Evolutionary conservation across 2,888 invertebrate species (phyloP), one percentile per base, ranked within the genome.

Genomic region (Prosapia bicincta): DNA sequence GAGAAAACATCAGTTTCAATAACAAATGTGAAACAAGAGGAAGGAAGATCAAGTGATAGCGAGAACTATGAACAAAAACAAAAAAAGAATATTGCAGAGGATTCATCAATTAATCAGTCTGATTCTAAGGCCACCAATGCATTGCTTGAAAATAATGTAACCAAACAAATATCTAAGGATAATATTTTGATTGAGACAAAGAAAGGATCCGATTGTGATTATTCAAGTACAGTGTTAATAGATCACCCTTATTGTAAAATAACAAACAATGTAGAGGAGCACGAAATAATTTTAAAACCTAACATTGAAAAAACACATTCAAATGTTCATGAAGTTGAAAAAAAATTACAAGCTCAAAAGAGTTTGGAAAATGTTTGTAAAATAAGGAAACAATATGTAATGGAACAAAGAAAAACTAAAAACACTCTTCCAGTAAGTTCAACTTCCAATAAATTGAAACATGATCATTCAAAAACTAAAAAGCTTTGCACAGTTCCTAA

Each of bases 1-100:
- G 38, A 38, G 13, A 7, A 38, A 38, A 5, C 13, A 5, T 10
- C 20, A 20, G 13, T 54, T 2, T 20, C 54, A 3, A 20, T n/a
- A 20, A 20, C 20, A 6, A 20, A 3, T 24, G 75, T 38, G 7
- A 90, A 92, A 82, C 88, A 87, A 13, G 88, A 88, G 66, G 88
- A 89, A 72, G 88, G 88, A 79, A 88, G 94, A 7, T 94, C 94
- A 0, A 92, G 93, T 0, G 94, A 93, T 80, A 87, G 92, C 78
- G 93, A 95, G 85, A 94, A 94, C 0, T 93, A 93, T 80, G 94
- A 38, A 85, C 86, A 25, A 30, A 86, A 87, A 43, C 84, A 83
- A 78, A 84, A 84, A 69, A 5, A n/a, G 9, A 54, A 20, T 20
- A 54, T 20, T 20, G 20, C 20, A 20, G 54, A 54, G 3, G 20